Percentiles rank a stretch among this genome's conserved stretches.
These are phyloP conservation scores for Megaustenia siamemsis DNA, from an alignment of 2,888 invertebrate genomes.

Conservation along the genomic window DNA sequence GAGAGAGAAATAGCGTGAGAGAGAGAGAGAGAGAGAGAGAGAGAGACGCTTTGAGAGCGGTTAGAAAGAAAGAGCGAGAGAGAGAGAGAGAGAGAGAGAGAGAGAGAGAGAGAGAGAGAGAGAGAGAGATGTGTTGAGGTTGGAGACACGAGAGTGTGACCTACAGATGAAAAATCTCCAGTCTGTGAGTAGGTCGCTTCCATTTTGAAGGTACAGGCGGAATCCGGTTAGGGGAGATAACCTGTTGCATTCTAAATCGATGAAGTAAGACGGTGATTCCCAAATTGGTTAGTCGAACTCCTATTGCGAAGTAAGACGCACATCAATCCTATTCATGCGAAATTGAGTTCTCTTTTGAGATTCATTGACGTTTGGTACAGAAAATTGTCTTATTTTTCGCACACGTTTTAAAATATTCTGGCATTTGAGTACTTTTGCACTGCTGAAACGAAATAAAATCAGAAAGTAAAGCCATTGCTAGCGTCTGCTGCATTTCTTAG, in stretches of 20 bases:
- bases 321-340: no score
- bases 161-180: background rate
- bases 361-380: no score
- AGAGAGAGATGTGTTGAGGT: background rate
- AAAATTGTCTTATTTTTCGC: no score
- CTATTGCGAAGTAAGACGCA: no score
- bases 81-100: background rate
- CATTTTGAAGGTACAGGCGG: background rate
- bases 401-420: no score
- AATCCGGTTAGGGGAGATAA: constrained; percentile 17
- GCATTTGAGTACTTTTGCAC: no score
- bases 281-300: background rate
- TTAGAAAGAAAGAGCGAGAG: background rate
- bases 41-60: background rate
- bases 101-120: background rate
- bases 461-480: no score
- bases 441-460: no score
- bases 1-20: background rate
- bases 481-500: no score
- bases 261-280: background rate
- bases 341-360: no score
- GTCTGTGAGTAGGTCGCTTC: background rate
- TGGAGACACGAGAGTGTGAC: background rate
- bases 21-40: background rate
- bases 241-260: constrained; percentile 27